A percentile compares a stretch with the other conserved stretches of the same genome.
These are phyloP conservation scores for Porites cylindrica DNA, from an alignment of 92 coral and sea anemone species.

Conservation along the genomic window DNA sequence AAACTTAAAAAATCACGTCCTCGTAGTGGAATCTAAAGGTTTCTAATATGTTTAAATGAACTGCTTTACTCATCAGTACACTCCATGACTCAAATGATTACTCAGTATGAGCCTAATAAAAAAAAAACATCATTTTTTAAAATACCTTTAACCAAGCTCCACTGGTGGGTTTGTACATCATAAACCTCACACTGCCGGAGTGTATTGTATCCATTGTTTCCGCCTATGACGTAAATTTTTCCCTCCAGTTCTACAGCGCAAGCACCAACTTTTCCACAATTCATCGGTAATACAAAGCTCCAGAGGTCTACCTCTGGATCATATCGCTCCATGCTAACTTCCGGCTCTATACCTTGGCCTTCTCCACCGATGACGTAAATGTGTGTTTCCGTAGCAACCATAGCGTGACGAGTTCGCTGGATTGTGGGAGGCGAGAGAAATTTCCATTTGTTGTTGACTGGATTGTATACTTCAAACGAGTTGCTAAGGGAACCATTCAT, in stretches of 20 bases:
- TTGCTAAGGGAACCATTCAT: slow-evolving; percentile 78
- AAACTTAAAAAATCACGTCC: no score
- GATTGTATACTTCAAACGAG: slow-evolving; percentile 87
- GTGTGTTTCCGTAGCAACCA: slow-evolving; percentile 79
- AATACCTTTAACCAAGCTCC: slow-evolving; percentile 70
- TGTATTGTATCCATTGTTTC: slow-evolving; percentile 80
- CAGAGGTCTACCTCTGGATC: slow-evolving; percentile 83
- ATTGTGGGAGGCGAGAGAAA: slow-evolving; percentile 68
- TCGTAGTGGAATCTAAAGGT: no score
- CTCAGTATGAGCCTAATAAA: background rate
- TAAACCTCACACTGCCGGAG: slow-evolving; percentile 80
- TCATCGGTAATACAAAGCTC: slow-evolving; percentile 89
- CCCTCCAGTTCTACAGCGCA: slow-evolving; percentile 78
- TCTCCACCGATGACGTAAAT: slow-evolving; percentile 90
- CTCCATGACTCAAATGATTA: no score
- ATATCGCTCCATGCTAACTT: slow-evolving; percentile 88
- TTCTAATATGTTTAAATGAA: no score
- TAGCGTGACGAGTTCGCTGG: slow-evolving; percentile 70
- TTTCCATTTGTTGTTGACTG: slow-evolving; percentile 80
- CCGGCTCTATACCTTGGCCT: slow-evolving; percentile 86
- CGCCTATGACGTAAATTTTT: slow-evolving; percentile 79
- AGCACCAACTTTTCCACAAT: slow-evolving; percentile 84
- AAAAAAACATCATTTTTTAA: background rate
- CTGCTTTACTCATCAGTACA: no score
- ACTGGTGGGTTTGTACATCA: slow-evolving; percentile 69